Base-by-base conservation (phyloP, 2,888 invertebrate genomes). In the Carabus problematicus region DNA sequence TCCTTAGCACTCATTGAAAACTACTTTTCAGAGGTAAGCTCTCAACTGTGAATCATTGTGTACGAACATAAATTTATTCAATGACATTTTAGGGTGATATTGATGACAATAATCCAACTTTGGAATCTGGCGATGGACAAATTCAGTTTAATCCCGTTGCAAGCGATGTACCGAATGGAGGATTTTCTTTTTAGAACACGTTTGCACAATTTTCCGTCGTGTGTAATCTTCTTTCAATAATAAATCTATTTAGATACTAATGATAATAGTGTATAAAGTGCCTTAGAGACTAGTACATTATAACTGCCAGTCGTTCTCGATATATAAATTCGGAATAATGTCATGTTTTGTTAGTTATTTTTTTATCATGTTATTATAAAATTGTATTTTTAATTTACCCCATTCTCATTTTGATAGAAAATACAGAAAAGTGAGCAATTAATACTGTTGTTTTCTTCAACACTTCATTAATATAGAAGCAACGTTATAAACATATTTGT, bases 1-100 rank as follows among this genome's bases (percentile, higher is more conserved):
- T 78, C 82, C 1, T 74, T 82, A 54, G 72, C 72, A 61, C 74
- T 82, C 8, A 82, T 82, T 60, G 82, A 82, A 73, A 81, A 78
- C 64, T 82, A 76, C 74, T 82, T 82, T 72, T 77, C 80, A 52
- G 82, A 81, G 68, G 81, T 80, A 76, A 72, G 8, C 6, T n/a
- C 9, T 49, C 18, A 16, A n/a, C 1, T 49, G 49, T 14, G 8
- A 49, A 8, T 8, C 18, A 8, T 47, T 49, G 49, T 49, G 49
- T 2, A 11, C 7, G 12, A 16, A 67, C 58, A 9, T 41, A 64
- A 41, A 56, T 64, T n/a, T 69, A 45, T 45, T 60, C 29, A 29
- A 14, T 60, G 58, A 64, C 66, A 55, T 74, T 75, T 70, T 71
- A 79, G 78, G 73, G 62, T 52, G 73, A 69, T 60, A 73, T 63